A percentile compares a stretch with the other conserved stretches of the same genome.
phyloP scores from a whole-genome alignment of 2,113 vertebrate genomes.

The Sus scrofa region DNA sequence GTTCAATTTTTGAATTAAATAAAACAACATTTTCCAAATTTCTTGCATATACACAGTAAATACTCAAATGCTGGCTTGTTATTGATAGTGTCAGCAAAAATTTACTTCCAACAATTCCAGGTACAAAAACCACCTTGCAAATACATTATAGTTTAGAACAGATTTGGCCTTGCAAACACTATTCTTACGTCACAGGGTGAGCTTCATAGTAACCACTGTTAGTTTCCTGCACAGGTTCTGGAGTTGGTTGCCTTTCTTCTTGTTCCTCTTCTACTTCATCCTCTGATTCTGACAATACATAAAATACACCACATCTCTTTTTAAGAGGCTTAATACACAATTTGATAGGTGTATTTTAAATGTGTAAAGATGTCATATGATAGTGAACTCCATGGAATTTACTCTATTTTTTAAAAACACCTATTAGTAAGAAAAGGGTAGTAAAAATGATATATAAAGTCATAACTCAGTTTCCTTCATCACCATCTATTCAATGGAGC shows the following conservation, averaged over 20 bases:
- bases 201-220: conserved; percentile 94
- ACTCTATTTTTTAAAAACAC: background rate
- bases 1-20: background rate
- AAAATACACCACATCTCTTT: background rate
- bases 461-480: conserved; percentile 23
- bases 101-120: conserved; percentile 34
- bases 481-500: background rate
- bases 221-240: conserved; percentile 95
- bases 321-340: background rate
- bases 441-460: conserved; percentile 6
- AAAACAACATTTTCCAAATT: conserved; percentile 26
- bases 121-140: conserved; percentile 15
- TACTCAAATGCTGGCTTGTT: background rate
- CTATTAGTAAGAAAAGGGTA: background rate
- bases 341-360: background rate
- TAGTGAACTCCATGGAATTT: background rate
- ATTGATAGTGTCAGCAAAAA: background rate
- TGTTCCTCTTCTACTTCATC: conserved; percentile 97
- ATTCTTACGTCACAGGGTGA: conserved; percentile 94
- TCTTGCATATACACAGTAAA: background rate
- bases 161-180: background rate
- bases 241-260: conserved; percentile 94
- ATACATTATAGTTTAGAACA: background rate
- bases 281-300: conserved; percentile 92
- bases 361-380: background rate